phyloP scores from a whole-genome alignment of 2,113 vertebrate species.

The Sorex araneus region DNA sequence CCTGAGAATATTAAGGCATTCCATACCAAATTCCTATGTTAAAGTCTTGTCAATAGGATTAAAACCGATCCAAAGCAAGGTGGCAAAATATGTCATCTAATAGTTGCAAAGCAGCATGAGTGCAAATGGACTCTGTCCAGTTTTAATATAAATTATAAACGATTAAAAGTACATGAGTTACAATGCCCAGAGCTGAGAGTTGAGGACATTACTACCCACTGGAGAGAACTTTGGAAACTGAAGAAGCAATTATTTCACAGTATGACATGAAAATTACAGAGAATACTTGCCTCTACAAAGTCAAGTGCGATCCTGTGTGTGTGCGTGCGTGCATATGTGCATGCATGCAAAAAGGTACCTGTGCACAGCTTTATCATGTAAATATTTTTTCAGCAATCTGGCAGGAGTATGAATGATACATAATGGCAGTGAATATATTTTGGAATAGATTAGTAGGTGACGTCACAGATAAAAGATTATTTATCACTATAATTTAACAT shows the following conservation, averaged over 20 bases:
- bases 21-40: slow-evolving; percentile 82
- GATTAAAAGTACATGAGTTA: slow-evolving; percentile 89
- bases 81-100: slow-evolving; percentile 88
- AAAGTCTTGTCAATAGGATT: slow-evolving; percentile 88
- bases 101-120: slow-evolving; percentile 86
- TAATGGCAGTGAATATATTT: slow-evolving; percentile 87
- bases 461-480: slow-evolving; percentile 89
- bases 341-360: not conserved
- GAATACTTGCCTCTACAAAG: slow-evolving; percentile 85
- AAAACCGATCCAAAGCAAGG: slow-evolving; percentile 88
- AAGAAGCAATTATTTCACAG: slow-evolving; percentile 88
- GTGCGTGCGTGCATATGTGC: not conserved
- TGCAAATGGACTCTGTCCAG: slow-evolving; percentile 87
- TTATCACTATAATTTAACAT: slow-evolving; percentile 91
- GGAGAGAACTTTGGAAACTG: slow-evolving; percentile 86
- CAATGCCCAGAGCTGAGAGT: slow-evolving; percentile 85
- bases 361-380: slow-evolving; percentile 76
- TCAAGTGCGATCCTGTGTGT: slow-evolving; percentile 78
- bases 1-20: slow-evolving; percentile 86
- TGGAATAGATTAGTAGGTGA: slow-evolving; percentile 91
- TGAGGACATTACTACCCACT: slow-evolving; percentile 85
- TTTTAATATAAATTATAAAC: slow-evolving; percentile 86
- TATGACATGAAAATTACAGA: slow-evolving; percentile 86
- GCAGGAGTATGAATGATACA: slow-evolving; percentile 87
- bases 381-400: slow-evolving; percentile 83